Evolutionary conservation across 2,113 vertebrate species (phyloP).

Genomic region (Ophiodon elongatus): DNA sequence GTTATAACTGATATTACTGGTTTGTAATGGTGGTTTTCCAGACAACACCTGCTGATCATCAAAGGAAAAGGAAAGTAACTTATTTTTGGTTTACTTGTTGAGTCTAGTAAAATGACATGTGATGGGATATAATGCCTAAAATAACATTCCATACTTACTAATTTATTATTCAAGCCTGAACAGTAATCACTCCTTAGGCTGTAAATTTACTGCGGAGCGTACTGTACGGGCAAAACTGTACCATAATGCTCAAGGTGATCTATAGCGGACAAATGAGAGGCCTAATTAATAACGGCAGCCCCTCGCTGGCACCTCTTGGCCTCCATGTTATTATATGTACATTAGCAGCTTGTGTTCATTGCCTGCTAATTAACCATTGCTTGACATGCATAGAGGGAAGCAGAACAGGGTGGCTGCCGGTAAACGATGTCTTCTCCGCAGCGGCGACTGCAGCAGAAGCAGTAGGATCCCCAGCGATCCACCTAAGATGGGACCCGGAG

Average conservation of each 20-base stretch:
- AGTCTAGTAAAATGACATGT: not conserved
- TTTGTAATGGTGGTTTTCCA: not conserved
- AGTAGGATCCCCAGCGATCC: constrained; percentile 45
- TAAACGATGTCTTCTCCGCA: not conserved
- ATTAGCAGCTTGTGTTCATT: constrained; percentile 72
- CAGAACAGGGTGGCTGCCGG: not conserved
- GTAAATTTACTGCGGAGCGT: constrained; percentile 35
- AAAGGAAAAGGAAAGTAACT: not conserved
- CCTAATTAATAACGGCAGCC: constrained; percentile 70
- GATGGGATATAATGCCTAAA: not conserved
- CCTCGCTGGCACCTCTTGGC: constrained; percentile 56
- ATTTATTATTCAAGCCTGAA: constrained; percentile 52
- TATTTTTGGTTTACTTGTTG: too few species aligned
- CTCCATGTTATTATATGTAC: constrained; percentile 73
- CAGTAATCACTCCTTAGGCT: constrained; percentile 39
- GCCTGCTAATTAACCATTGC: constrained; percentile 72
- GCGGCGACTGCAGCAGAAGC: constrained; percentile 7
- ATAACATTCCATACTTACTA: constrained; percentile 16
- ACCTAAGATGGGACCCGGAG: constrained; percentile 52
- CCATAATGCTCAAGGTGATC: constrained; percentile 73
- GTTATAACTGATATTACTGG: too few species aligned
- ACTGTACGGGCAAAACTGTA: constrained; percentile 38
- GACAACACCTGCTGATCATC: not conserved
- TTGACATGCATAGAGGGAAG: constrained; percentile 25
- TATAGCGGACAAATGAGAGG: constrained; percentile 65